phyloP scores from a whole-genome alignment of 1,140 invertebrate species.

The Amphibalanus amphitrite region DNA sequence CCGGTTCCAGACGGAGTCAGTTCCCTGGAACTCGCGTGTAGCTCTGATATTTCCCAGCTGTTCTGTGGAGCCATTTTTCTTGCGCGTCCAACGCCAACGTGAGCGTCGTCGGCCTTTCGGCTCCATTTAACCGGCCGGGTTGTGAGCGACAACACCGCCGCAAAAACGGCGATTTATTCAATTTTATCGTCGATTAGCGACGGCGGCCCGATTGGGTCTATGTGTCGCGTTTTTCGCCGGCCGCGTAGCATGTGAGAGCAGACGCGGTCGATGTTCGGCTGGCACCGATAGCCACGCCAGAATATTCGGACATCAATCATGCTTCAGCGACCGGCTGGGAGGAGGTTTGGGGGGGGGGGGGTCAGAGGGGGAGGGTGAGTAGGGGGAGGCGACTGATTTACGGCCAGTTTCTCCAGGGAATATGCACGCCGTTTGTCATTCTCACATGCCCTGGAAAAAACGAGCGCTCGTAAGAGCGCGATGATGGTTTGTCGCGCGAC shows the following conservation, averaged over 20 bases:
- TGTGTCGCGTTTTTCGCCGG: background rate
- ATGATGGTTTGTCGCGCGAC: no score
- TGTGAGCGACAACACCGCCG: background rate
- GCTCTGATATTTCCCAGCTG: no score
- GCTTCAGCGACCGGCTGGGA: background rate
- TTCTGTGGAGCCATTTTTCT: background rate
- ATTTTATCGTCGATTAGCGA: background rate
- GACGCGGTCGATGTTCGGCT: background rate
- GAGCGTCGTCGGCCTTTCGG: background rate
- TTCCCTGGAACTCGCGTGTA: no score
- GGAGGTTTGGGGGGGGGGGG: background rate
- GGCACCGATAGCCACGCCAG: background rate
- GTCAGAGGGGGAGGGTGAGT: no score
- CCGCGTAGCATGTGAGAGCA: background rate
- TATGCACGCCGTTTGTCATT: no score
- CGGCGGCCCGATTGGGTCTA: background rate
- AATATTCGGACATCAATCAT: background rate
- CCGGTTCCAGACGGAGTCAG: no score
- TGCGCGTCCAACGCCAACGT: background rate
- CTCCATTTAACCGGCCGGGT: background rate
- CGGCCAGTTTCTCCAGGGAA: no score
- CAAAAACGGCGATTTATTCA: slow-evolving; percentile 1
- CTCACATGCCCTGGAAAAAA: no score
- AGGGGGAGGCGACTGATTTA: no score
- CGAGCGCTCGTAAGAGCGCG: no score